Base-by-base conservation (phyloP, 30 jellyfish, hydroid and myxozoan species). In the Hydractinia echinata region DNA sequence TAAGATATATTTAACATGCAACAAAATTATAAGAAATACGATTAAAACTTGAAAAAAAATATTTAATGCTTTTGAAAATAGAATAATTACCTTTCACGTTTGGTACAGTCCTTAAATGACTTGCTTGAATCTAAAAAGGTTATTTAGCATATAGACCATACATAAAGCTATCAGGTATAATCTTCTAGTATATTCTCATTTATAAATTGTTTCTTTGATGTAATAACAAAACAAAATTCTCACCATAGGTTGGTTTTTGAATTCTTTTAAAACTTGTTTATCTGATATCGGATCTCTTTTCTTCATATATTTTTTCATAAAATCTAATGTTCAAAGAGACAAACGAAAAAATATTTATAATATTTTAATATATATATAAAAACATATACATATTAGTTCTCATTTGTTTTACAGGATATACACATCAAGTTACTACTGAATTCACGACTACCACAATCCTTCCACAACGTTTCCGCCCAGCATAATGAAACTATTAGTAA, bases 81-180 rank as follows among this genome's bases (percentile, higher is more conserved):
- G 73, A 62, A n/a, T 64, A n/a, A n/a, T 4, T 64, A 64, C 74
- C 74, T 64, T 64, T 64, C 7, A 64, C 7, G 39, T 64, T 51
- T n/a, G 74, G 39, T 51, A 64, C 51, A 4, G 74, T 64, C 2
- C 74, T 7, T 6, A 4, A 44, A 64, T 64, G 74, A 64, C 74
- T 64, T 64, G 51, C 74, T 13, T 51, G 9, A n/a, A 51, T n/a
- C 74, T 64, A 64, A 6, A 64, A 64, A 64, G 9, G 39, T 44
- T 7, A 13, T n/a, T 64, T 13, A 44, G 39, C 74, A 64, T 64
- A 16, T 11, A 58, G 69, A 58, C 19, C 3, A 0, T 11, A 11
- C 69, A 58, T 16, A 58, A 58, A 16, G n/a, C n/a, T n/a, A n/a
- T n/a, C n/a, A n/a, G n/a, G n/a, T n/a, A n/a, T 16, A 11, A 58